phyloP scores from a whole-genome alignment of 23 tunicate species.

The Styela clava region DNA sequence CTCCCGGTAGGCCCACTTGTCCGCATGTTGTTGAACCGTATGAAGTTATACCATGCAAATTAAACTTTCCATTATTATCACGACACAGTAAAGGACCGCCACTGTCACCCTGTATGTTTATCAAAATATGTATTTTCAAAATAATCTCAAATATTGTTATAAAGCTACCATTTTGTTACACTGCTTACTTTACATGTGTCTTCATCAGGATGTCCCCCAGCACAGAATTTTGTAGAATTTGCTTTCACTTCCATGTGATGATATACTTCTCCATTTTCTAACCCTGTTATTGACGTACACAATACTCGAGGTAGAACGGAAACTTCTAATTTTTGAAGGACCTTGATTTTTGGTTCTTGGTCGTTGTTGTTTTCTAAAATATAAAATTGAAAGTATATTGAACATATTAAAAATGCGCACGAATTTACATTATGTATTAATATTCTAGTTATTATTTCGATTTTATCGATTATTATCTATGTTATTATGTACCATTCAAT shows the following conservation, averaged over 20 bases:
- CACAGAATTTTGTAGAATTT: slow-evolving; percentile 51
- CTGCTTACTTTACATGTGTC: slow-evolving; percentile 50
- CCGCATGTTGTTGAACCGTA: slow-evolving; percentile 57
- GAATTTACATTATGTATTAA: no score
- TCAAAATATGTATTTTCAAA: no score
- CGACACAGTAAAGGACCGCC: slow-evolving; percentile 63
- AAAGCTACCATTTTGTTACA: no score
- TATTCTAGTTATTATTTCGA: no score
- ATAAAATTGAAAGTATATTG: not conserved
- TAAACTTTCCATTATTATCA: slow-evolving; percentile 33
- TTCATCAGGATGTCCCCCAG: slow-evolving; percentile 33
- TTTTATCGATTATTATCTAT: no score
- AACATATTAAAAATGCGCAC: no score
- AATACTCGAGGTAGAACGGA: not conserved
- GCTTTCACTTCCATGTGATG: not conserved
- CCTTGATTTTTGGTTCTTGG: not conserved
- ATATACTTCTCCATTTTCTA: not conserved
- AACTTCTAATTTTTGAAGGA: slow-evolving; percentile 8
- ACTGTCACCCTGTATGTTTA: slow-evolving; percentile 51
- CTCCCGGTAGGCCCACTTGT: slow-evolving; percentile 36
- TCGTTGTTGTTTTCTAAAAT: not conserved
- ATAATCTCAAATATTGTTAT: not conserved
- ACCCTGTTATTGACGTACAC: not conserved
- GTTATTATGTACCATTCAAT: not conserved
- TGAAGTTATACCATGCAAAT: slow-evolving; percentile 54